Conservation (phyloP, 2,888 invertebrate species). For the Drosophila tripunctata region DNA sequence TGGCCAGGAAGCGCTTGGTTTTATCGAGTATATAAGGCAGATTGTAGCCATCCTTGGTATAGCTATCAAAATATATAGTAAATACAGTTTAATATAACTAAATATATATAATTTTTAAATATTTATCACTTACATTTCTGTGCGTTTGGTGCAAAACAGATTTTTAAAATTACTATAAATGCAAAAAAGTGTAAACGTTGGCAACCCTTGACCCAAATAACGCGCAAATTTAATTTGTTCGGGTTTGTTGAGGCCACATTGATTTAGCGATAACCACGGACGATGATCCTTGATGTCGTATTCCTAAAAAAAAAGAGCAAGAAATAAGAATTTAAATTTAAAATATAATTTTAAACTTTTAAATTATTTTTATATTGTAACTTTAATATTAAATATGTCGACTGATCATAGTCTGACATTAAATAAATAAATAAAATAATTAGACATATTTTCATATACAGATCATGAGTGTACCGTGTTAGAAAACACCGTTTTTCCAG, state of each 20-base stretch:
- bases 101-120: background rate
- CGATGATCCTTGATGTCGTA: constrained; percentile 84
- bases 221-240: constrained; percentile 84
- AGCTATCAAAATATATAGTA: constrained; percentile 57
- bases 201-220: constrained; percentile 84
- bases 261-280: constrained; percentile 83
- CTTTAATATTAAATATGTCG: too few relatives aligned
- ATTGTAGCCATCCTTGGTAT: constrained; percentile 84
- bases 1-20: constrained; percentile 84
- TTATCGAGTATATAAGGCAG: constrained; percentile 84
- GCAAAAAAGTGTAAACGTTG: constrained; percentile 84
- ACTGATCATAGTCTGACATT: too few relatives aligned
- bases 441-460: too few relatives aligned
- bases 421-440: too few relatives aligned
- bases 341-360: too few relatives aligned
- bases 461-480: too few relatives aligned
- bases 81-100: background rate
- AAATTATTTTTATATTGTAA: too few relatives aligned
- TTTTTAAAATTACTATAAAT: constrained; percentile 85
- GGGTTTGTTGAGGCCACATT: constrained; percentile 84
- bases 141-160: constrained; percentile 84
- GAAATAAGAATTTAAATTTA: background rate
- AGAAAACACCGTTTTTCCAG: too few relatives aligned
- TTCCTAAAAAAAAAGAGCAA: constrained; percentile 68
- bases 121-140: constrained; percentile 82